Evolutionary conservation across 2,888 invertebrate genomes (phyloP).

Genomic region (Drosophila kuntzei): DNA sequence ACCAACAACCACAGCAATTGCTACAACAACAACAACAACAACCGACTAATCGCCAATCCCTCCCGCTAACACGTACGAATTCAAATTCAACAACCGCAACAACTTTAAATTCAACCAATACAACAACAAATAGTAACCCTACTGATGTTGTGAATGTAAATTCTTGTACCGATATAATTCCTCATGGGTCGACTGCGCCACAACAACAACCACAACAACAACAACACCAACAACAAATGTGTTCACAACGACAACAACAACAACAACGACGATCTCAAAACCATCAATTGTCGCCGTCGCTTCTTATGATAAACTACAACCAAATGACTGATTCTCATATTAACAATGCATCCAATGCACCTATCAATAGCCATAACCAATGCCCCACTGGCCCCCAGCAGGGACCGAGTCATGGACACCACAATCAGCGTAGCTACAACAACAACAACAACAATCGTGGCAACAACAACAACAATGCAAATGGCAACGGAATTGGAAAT

Average conservation of each 20-base stretch:
- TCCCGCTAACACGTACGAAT: constrained; percentile 84
- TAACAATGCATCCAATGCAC: constrained; percentile 72
- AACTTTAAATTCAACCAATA: constrained; percentile 83
- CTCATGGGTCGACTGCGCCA: constrained; percentile 74
- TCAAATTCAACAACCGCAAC: constrained; percentile 85
- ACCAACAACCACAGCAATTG: constrained; percentile 46
- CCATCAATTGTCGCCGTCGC: constrained; percentile 51
- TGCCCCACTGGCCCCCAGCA: constrained; percentile 39
- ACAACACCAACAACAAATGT: constrained; percentile 57
- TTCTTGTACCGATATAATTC: constrained; percentile 85
- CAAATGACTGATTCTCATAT: constrained; percentile 67
- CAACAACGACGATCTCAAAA: constrained; percentile 51
- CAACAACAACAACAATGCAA: constrained; percentile 42
- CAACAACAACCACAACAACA: constrained; percentile 53
- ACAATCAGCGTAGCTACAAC: constrained; percentile 61
- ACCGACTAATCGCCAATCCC: constrained; percentile 84
- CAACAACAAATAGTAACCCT: constrained; percentile 84
- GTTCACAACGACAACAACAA: constrained; percentile 61
- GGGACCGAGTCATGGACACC: constrained; percentile 55
- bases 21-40: constrained; percentile 74
- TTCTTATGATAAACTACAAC: constrained; percentile 65
- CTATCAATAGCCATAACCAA: constrained; percentile 73
- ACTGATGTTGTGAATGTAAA: constrained; percentile 86
- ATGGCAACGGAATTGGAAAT: constrained; percentile 37
- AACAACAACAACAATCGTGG: constrained; percentile 45